phyloP scores from a whole-genome alignment of 2,113 vertebrate species.

The Rhegmatorhina hoffmannsi region DNA sequence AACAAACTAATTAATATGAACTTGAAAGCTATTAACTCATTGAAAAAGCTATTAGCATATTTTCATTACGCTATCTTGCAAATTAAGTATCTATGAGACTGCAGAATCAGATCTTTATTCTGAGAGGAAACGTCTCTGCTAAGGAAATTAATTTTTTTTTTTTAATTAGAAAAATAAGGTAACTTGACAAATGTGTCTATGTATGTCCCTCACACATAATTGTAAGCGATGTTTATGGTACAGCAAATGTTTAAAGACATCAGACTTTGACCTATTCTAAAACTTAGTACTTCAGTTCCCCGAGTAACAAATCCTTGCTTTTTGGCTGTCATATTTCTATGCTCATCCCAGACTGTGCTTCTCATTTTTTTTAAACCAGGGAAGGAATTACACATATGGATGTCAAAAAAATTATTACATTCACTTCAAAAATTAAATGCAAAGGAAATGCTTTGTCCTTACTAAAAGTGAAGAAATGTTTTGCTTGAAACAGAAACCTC shows the following conservation, averaged over 20 bases:
- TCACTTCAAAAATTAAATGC: background rate
- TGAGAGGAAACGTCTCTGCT: conserved; percentile 26
- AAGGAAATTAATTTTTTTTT: background rate
- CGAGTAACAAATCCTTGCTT: background rate
- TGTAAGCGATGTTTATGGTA: background rate
- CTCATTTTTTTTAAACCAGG: background rate
- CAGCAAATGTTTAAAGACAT: background rate
- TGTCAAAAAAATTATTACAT: background rate
- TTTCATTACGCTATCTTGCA: conserved; percentile 31
- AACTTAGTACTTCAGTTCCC: background rate
- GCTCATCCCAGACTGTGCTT: background rate
- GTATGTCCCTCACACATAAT: background rate
- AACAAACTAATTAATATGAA: conserved; percentile 61
- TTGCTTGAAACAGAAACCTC: background rate
- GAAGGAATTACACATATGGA: background rate
- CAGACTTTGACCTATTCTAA: background rate
- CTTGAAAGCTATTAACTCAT: conserved; percentile 62
- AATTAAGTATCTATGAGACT: conserved; percentile 58
- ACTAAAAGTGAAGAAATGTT: background rate
- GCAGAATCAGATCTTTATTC: conserved; percentile 32
- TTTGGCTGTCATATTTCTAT: background rate
- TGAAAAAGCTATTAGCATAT: conserved; percentile 60
- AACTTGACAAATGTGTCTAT: background rate
- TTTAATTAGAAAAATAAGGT: conserved; percentile 12
- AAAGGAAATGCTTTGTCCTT: background rate